Evolutionary conservation across 2,113 vertebrate species (phyloP), one percentile per base, ranked within the genome.

Genomic region (Bombycilla garrulus): DNA sequence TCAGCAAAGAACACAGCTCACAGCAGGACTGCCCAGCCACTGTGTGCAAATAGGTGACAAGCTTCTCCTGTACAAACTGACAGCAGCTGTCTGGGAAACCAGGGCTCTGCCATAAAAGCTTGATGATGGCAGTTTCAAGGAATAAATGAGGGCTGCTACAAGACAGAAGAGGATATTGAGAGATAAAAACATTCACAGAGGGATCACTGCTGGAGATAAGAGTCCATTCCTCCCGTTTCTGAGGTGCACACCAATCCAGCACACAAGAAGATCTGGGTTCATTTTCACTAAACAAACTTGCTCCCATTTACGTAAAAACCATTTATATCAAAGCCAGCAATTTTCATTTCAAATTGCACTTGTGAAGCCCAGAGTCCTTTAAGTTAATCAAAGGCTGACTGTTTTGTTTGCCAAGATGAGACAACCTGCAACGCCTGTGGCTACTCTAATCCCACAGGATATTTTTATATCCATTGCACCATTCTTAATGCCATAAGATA

Each of bases 331-430:
- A 95, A 81, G 1, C 50, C 80, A 93, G 36, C 25, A 86, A 17
- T 81, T 88, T 93, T 73, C 19, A 64, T 88, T 93, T 93, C 65
- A 79, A 86, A 95, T 87, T 95, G 85, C 86, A 92, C 81, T 95
- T 86, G 83, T 72, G 64, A 93, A 92, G 40, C 56, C 67, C 88
- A 90, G 61, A 86, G 38, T 81, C 61, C 40, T 65, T 71, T 10
- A 82, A 78, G 57, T 81, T 83, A 77, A 87, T 62, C 67, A 83
- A 84, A 92, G 80, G 45, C 61, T 54, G 31, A 77, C 38, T 71
- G 35, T 44, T 91, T 57, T 82, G 31, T 74, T 87, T 93, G 42
- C 81, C 66, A 58, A 72, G 51, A 66, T n/a, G 35, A 84, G 33
- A 93, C 62, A 88, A 88, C 15, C 33, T 4, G 0, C 84, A 66